Conservation (phyloP, 2,888 invertebrate species). For the Nysson spinosus region DNA sequence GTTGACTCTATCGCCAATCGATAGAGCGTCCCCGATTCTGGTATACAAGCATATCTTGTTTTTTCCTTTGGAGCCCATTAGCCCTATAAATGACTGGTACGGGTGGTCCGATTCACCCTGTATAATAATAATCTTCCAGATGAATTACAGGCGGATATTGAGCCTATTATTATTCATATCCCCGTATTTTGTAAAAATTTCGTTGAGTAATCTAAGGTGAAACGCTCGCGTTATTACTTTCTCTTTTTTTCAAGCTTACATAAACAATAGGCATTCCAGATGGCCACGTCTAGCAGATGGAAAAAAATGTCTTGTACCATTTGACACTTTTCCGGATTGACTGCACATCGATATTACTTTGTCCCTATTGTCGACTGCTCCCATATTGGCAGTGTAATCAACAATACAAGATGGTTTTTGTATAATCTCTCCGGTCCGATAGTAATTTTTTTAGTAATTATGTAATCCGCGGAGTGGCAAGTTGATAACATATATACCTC, state of each 20-base stretch:
- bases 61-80: no score
- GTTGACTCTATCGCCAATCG: no score
- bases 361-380: constrained; percentile 2
- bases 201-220: no score
- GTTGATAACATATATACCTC: constrained; percentile 11
- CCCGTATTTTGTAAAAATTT: no score
- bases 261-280: constrained; percentile 13
- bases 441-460: constrained; percentile 6
- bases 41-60: no score
- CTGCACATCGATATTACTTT: neutral
- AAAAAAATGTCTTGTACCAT: constrained; percentile 17
- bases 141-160: no score
- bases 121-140: no score
- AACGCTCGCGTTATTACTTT: neutral
- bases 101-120: no score
- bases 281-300: constrained; percentile 3
- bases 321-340: neutral
- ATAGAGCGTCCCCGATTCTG: no score
- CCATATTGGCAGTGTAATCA: constrained; percentile 5
- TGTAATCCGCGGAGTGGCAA: constrained; percentile 20
- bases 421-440: constrained; percentile 1
- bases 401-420: constrained; percentile 2
- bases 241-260: constrained; percentile 7
- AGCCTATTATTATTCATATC: no score
- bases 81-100: no score